Base-by-base conservation (phyloP, 2,113 vertebrate species). In the Rhadina sibilatrix region DNA sequence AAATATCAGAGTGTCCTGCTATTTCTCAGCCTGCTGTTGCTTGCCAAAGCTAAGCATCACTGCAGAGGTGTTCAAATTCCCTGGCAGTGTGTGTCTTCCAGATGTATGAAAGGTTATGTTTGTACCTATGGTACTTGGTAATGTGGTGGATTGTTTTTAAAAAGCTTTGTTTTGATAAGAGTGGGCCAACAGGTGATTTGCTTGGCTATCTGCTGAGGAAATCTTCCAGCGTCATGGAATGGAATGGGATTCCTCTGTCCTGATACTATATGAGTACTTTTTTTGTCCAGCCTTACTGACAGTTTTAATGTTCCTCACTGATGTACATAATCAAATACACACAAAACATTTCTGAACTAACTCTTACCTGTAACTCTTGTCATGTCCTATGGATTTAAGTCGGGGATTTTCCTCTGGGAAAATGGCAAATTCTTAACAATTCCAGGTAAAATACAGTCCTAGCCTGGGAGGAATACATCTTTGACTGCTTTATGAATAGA, bases 231-330 rank as follows among this genome's bases (percentile, higher is more conserved):
- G 61, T 5, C 22, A 33, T 69, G 37, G 33, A 53, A 14, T 3
- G 25, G 50, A 57, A 63, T 9, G 15, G 23, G 35, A n/a, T 63
- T 60, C 22, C 50, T 71, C 15, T 25, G 3, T 16, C 11, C 10
- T n/a, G 28, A 14, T 33, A 12, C 6, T 12, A 1, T 5, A 3
- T 0, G 3, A 33, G 7, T 15, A 27, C 5, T 18, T 35, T 10
- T 28, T 53, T 37, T 44, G 24, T 19, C 18, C 49, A 37, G 16
- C 42, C 19, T 60, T 30, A 68, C 9, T 2, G 5, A 12, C 9
- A 57, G 54, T 46, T 53, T 53, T 46, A 77, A 33, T 60, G 27
- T 44, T 46, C 61, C 23, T 28, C 15, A 15, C 13, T 33, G 38
- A 68, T 19, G 15, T 18, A 44, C 28, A 44, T 35, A 25, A 84